A percentile compares a stretch with the other conserved stretches of the same genome.
Conservation (phyloP, 2,113 vertebrate species). For the Bubalus kerabau region DNA sequence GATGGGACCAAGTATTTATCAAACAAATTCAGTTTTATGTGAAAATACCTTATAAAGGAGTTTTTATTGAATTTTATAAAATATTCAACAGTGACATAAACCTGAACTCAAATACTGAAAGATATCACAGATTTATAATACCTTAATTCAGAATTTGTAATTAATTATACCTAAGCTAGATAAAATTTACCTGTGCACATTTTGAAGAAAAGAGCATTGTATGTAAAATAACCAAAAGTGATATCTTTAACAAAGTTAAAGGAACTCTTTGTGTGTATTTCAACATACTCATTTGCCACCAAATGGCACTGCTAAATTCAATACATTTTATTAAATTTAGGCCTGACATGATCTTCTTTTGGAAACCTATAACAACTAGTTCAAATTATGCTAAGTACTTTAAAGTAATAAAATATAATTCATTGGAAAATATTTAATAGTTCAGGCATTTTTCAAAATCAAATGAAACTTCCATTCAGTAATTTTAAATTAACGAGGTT, state of each 20-base stretch:
- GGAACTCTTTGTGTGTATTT: neutral
- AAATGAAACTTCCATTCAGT: neutral
- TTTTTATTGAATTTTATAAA: conserved; percentile 13
- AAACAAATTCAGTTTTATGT: neutral
- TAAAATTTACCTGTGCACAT: neutral
- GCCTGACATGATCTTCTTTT: neutral
- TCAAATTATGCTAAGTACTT: conserved; percentile 33
- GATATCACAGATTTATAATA: neutral
- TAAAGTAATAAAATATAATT: conserved; percentile 26
- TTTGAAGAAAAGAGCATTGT: neutral
- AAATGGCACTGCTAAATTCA: neutral
- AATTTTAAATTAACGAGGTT: conserved; percentile 13
- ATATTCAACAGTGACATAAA: neutral
- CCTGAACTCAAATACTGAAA: neutral
- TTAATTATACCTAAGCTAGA: neutral
- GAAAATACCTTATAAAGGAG: neutral
- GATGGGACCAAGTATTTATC: neutral
- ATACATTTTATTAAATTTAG: conserved; percentile 9
- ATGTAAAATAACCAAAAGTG: neutral
- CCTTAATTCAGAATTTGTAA: neutral
- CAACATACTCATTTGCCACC: neutral
- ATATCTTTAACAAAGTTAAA: neutral
- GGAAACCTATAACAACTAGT: neutral
- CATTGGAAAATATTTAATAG: conserved; percentile 28
- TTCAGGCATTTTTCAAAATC: conserved; percentile 27